Conservation (phyloP, 2,888 invertebrate genomes). For the Uropetala carovei region DNA sequence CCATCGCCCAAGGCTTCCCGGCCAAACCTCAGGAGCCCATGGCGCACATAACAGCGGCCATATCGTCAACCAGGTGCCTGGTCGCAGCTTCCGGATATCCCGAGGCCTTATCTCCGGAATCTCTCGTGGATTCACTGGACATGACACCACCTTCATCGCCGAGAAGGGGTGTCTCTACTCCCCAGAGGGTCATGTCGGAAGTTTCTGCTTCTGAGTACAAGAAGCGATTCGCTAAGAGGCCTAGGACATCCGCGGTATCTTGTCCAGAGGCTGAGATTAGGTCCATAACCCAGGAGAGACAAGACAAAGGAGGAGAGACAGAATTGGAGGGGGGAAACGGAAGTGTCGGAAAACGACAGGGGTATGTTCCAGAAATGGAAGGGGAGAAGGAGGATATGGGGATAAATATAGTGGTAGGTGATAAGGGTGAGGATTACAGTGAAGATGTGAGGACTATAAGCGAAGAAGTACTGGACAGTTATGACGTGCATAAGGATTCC, state of each 20-base stretch:
- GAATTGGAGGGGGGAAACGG: not conserved
- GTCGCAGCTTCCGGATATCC: conserved; percentile 34
- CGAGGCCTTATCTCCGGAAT: not conserved
- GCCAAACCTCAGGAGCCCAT: conserved; percentile 13
- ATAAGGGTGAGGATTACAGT: not conserved
- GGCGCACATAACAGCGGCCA: conserved; percentile 11
- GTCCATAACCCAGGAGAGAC: not conserved
- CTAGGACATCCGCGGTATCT: conserved; percentile 11
- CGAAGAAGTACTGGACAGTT: conserved; percentile 43
- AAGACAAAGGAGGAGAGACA: not conserved
- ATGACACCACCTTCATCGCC: not conserved
- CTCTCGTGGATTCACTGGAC: conserved; percentile 26
- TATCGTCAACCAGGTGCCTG: conserved; percentile 26
- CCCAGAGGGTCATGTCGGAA: conserved; percentile 46
- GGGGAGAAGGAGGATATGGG: not conserved
- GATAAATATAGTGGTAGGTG: not conserved
- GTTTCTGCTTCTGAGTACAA: not conserved
- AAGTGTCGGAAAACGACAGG: not conserved
- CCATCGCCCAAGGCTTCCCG: not conserved
- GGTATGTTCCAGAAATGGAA: not conserved
- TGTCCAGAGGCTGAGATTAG: conserved; percentile 41
- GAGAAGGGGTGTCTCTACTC: not conserved
- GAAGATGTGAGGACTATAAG: conserved; percentile 33
- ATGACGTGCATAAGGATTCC: conserved; percentile 27
- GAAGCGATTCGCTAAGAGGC: conserved; percentile 11